Conservation (phyloP, 2,113 vertebrate species). For the Antigone vipio region DNA sequence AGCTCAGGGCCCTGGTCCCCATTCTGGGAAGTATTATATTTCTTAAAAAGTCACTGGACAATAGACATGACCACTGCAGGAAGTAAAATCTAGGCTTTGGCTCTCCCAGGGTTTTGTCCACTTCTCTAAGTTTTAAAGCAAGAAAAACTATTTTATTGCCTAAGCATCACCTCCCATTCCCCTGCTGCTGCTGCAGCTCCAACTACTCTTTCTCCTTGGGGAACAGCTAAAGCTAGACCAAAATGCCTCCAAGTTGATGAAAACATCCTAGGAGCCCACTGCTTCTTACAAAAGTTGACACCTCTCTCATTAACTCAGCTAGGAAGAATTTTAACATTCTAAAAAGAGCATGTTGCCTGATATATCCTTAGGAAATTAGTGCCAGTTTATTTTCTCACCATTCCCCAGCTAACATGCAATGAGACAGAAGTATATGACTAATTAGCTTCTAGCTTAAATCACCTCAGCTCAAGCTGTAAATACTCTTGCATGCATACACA, state of each 20-base stretch:
- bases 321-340: neutral
- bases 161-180: neutral
- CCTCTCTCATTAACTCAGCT: neutral
- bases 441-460: constrained; percentile 15
- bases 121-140: neutral
- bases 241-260: neutral
- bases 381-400: constrained; percentile 22
- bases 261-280: neutral
- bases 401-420: neutral
- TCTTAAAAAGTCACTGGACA: neutral
- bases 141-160: neutral
- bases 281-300: neutral
- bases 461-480: constrained; percentile 2
- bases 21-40: neutral
- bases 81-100: neutral
- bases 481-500: neutral
- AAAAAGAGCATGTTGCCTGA: neutral
- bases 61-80: neutral
- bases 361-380: neutral
- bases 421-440: neutral
- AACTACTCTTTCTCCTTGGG: neutral
- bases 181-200: neutral
- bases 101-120: neutral
- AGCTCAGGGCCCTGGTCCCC: neutral
- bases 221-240: neutral